A percentile compares a stretch with the other conserved stretches of the same genome.
phyloP scores from a whole-genome alignment of 2,888 invertebrate species.

The Calameuta filiformis region DNA sequence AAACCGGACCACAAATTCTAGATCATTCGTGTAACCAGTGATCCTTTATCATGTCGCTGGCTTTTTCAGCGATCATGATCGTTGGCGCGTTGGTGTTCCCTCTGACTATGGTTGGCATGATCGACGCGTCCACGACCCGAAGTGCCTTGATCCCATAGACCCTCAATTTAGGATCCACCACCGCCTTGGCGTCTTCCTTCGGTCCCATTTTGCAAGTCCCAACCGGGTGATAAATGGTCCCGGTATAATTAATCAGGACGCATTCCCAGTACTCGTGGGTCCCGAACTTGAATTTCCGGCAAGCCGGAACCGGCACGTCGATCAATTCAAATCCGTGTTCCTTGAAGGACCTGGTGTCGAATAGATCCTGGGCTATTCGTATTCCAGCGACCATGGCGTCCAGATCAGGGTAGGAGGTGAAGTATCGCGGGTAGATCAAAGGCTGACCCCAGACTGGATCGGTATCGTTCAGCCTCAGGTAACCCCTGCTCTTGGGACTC shows the following conservation, averaged over 20 bases:
- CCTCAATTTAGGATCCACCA: slow-evolving; percentile 74
- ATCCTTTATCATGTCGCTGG: slow-evolving; percentile 65
- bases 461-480: slow-evolving; percentile 72
- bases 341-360: slow-evolving; percentile 72
- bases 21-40: slow-evolving; percentile 38
- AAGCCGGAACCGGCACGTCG: slow-evolving; percentile 71
- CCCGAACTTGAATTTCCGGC: slow-evolving; percentile 70
- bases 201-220: slow-evolving; percentile 81
- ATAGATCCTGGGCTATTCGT: slow-evolving; percentile 71
- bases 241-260: slow-evolving; percentile 73
- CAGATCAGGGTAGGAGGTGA: slow-evolving; percentile 74
- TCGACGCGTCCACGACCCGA: slow-evolving; percentile 76
- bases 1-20: neutral
- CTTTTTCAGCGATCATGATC: slow-evolving; percentile 71
- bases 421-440: slow-evolving; percentile 78
- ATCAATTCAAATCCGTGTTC: slow-evolving; percentile 70
- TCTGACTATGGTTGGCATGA: slow-evolving; percentile 73
- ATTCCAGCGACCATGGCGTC: slow-evolving; percentile 72
- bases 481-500: slow-evolving; percentile 74
- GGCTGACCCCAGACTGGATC: slow-evolving; percentile 81
- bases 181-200: slow-evolving; percentile 71
- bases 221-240: slow-evolving; percentile 77
- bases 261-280: slow-evolving; percentile 77
- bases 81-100: slow-evolving; percentile 69
- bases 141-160: slow-evolving; percentile 74